Evolutionary conservation across 2,888 invertebrate genomes (phyloP).

Genomic region (Branchinecta sandiegonensis): DNA sequence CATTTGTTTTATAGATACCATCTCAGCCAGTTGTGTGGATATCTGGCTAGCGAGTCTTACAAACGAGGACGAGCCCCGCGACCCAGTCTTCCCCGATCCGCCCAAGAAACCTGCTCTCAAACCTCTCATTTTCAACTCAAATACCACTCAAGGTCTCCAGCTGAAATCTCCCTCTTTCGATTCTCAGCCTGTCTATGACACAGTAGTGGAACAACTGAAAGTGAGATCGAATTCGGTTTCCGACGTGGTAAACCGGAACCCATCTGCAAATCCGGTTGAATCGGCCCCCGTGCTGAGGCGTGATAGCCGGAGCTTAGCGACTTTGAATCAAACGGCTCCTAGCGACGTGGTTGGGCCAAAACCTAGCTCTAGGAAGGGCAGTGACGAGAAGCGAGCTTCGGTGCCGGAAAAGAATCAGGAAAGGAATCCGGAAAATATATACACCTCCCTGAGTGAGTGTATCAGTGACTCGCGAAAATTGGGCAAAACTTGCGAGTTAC

Average conservation of each 20-base stretch:
- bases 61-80: neutral
- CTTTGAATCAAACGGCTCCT: neutral
- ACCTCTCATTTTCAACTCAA: neutral
- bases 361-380: neutral
- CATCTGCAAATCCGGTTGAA: neutral
- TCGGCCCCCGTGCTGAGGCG: neutral
- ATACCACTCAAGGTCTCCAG: neutral
- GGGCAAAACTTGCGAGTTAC: neutral
- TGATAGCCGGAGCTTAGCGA: neutral
- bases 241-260: neutral
- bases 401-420: neutral
- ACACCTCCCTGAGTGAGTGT: neutral
- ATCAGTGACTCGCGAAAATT: neutral
- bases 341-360: neutral
- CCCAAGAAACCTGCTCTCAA: neutral
- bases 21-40: neutral
- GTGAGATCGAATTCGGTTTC: neutral
- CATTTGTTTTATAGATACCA: neutral
- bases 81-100: neutral
- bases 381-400: neutral
- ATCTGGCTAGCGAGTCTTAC: conserved; percentile 1
- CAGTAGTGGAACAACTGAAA: neutral
- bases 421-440: conserved; percentile 8
- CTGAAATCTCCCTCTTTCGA: conserved; percentile 11
- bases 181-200: conserved; percentile 9